Percentiles rank a stretch among this genome's conserved stretches.
These are phyloP conservation scores for Nesogale talazaci DNA, from an alignment of 2,113 vertebrate genomes.

Conservation along the genomic window DNA sequence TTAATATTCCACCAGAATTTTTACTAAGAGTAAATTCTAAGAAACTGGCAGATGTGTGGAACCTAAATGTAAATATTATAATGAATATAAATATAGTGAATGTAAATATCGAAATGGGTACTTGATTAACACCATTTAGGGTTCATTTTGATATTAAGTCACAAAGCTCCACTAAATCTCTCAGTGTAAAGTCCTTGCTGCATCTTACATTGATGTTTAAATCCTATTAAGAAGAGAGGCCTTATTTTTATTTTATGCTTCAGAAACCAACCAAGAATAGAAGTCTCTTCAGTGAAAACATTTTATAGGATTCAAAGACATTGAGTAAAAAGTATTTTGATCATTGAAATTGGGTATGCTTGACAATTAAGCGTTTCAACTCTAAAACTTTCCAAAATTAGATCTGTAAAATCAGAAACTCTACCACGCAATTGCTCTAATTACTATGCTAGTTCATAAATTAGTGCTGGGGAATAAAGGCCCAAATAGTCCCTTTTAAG, in stretches of 20 bases:
- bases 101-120: background rate
- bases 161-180: background rate
- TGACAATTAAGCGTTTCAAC: constrained; percentile 66
- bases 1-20: background rate
- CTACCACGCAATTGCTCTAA: constrained; percentile 47
- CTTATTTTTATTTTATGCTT: constrained; percentile 78
- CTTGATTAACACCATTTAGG: constrained; percentile 36
- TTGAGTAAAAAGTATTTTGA: constrained; percentile 58
- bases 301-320: constrained; percentile 48
- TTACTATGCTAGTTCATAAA: constrained; percentile 64
- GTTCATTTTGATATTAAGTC: constrained; percentile 61
- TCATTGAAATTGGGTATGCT: constrained; percentile 39
- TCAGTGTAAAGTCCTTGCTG: constrained; percentile 32
- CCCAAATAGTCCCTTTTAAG: constrained; percentile 48
- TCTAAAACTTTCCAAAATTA: constrained; percentile 72
- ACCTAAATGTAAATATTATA: constrained; percentile 38
- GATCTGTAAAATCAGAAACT: constrained; percentile 60
- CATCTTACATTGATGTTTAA: constrained; percentile 20
- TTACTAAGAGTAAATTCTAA: constrained; percentile 37
- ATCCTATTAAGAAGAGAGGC: constrained; percentile 40
- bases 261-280: constrained; percentile 64
- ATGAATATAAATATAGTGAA: background rate
- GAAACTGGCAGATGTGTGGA: background rate
- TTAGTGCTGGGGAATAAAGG: constrained; percentile 43
- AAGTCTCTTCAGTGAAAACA: constrained; percentile 12